Conservation (phyloP, 2,888 invertebrate species). For the Scelioninae gen. 1 region DNA sequence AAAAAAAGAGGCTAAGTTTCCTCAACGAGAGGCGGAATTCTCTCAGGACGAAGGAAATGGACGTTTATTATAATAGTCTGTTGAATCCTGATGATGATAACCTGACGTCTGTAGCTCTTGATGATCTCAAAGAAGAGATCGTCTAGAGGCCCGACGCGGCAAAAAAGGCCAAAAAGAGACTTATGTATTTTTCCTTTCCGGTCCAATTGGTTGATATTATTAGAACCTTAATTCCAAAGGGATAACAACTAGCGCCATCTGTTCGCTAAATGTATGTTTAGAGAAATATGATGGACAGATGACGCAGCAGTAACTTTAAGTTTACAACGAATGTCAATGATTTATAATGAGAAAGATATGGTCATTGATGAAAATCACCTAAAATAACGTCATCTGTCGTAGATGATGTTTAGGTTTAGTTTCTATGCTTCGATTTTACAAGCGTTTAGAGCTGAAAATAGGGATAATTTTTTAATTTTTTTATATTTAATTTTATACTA, state of each 20-base stretch:
- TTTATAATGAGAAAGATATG: neutral
- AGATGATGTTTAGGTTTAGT: neutral
- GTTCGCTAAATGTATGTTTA: too few species aligned
- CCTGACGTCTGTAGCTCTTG: conserved; percentile 36
- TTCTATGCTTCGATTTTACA: neutral
- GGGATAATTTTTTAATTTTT: neutral
- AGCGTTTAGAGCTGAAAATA: neutral
- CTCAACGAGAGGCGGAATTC: conserved; percentile 76
- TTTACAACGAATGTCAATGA: too few species aligned
- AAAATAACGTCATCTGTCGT: neutral
- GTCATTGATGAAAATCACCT: neutral
- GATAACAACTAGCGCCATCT: neutral
- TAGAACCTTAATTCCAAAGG: too few species aligned
- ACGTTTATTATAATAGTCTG: conserved; percentile 83
- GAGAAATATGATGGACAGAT: too few species aligned
- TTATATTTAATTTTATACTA: conserved; percentile 1
- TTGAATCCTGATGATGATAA: conserved; percentile 77
- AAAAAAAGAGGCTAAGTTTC: conserved; percentile 77
- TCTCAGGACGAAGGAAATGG: conserved; percentile 81
- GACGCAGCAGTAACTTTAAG: too few species aligned
- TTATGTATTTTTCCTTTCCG: too few species aligned
- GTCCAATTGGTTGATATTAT: too few species aligned
- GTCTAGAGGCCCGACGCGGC: conserved; percentile 37
- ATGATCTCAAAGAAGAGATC: conserved; percentile 67
- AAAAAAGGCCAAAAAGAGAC: conserved; percentile 23